Percentiles rank a stretch among this genome's conserved stretches.
These are phyloP conservation scores for Xiphias gladius DNA, from an alignment of 2,113 vertebrate species.

Conservation along the genomic window DNA sequence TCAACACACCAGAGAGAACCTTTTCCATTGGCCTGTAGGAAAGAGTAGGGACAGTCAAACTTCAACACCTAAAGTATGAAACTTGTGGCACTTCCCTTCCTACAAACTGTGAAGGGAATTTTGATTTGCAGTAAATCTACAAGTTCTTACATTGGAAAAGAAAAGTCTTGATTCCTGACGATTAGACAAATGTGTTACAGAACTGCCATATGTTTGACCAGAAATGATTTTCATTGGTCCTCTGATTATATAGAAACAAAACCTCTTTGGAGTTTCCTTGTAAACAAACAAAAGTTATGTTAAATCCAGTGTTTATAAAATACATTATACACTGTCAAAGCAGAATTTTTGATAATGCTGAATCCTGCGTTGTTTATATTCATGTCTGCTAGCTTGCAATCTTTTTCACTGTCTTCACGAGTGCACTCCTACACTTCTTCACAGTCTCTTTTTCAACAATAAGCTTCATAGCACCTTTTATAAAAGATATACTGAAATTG, in stretches of 20 bases:
- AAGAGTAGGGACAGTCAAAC: constrained; percentile 35
- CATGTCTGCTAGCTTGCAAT: not conserved
- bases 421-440: not conserved
- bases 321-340: not conserved
- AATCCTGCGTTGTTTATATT: not conserved
- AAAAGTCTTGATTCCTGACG: not conserved
- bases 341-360: not conserved
- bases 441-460: not conserved
- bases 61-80: not conserved
- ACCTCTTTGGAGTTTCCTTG: not conserved
- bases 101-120: not conserved
- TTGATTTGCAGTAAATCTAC: not conserved
- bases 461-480: constrained; percentile 14
- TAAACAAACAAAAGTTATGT: not conserved
- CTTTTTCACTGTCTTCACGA: not conserved
- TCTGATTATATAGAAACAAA: not conserved
- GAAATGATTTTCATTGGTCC: not conserved
- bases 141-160: not conserved
- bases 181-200: not conserved
- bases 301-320: not conserved
- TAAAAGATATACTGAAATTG: not conserved
- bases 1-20: constrained; percentile 99
- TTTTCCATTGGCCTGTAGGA: constrained; percentile 96
- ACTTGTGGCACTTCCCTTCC: not conserved
- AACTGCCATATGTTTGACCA: not conserved